Conservation (phyloP, 1,140 invertebrate species). For the Carcinoscorpius rotundicauda region DNA sequence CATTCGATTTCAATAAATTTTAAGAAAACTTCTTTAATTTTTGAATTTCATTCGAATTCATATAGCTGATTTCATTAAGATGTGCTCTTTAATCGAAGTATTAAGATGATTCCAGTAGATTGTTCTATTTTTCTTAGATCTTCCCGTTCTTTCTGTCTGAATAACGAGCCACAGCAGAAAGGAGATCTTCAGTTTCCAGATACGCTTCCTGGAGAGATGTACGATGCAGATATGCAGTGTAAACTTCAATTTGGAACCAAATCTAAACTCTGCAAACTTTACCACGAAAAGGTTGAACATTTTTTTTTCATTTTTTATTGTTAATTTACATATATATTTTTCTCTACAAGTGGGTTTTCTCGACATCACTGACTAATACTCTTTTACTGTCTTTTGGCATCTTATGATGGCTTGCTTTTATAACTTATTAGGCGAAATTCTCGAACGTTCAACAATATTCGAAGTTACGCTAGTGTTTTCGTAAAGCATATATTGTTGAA, state of each 20-base stretch:
- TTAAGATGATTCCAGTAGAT: background rate
- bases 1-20: too few species aligned
- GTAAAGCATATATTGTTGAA: too few species aligned
- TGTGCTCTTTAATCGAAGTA: too few species aligned
- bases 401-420: too few species aligned
- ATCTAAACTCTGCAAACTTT: conserved; percentile 52
- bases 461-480: too few species aligned
- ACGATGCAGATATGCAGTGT: conserved; percentile 75
- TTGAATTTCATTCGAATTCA: too few species aligned
- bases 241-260: conserved; percentile 64
- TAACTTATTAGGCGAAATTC: too few species aligned
- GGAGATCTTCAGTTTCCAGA: conserved; percentile 28
- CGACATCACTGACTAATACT: background rate
- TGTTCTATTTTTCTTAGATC: conserved; percentile 23
- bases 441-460: too few species aligned
- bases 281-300: conserved; percentile 30
- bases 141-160: conserved; percentile 28
- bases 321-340: background rate
- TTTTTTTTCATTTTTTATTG: conserved; percentile 6
- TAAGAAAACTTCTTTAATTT: too few species aligned
- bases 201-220: conserved; percentile 51
- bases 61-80: too few species aligned
- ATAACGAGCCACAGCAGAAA: conserved; percentile 22
- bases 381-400: too few species aligned
- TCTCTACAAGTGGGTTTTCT: background rate